phyloP scores from a whole-genome alignment of 2,797 vertebrate species.

The Cuculus canorus region DNA sequence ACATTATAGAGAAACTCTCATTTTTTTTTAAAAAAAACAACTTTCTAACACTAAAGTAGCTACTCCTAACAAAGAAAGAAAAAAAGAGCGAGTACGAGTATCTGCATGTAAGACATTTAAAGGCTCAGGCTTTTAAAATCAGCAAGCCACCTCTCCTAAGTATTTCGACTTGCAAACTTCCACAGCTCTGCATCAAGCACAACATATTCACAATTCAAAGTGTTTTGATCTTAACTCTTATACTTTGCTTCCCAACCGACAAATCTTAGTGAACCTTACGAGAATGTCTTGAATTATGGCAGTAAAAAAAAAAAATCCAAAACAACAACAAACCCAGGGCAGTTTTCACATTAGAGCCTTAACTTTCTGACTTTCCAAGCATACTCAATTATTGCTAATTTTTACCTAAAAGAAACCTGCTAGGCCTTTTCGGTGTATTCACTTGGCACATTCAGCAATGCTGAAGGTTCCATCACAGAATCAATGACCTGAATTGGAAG shows the following conservation, averaged over 20 bases:
- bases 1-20: background rate
- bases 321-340: background rate
- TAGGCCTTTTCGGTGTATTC: background rate
- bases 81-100: background rate
- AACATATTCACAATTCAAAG: fast-evolving
- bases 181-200: background rate
- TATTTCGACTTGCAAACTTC: background rate
- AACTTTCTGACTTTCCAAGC: background rate
- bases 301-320: background rate
- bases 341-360: fast-evolving
- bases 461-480: too few relatives aligned
- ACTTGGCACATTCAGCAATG: fast-evolving
- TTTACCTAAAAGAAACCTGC: background rate
- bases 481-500: too few relatives aligned
- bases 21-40: too few relatives aligned
- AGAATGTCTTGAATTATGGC: fast-evolving
- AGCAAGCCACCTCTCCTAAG: background rate
- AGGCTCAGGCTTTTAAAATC: background rate
- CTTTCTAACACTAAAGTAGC: background rate
- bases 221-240: background rate
- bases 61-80: background rate
- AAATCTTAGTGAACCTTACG: background rate
- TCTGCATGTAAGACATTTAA: background rate
- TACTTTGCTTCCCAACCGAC: background rate
- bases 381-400: fast-evolving